Evolutionary conservation across 2,113 vertebrate species (phyloP), one percentile per base, ranked within the genome.

Genomic region (Cacatua alba): DNA sequence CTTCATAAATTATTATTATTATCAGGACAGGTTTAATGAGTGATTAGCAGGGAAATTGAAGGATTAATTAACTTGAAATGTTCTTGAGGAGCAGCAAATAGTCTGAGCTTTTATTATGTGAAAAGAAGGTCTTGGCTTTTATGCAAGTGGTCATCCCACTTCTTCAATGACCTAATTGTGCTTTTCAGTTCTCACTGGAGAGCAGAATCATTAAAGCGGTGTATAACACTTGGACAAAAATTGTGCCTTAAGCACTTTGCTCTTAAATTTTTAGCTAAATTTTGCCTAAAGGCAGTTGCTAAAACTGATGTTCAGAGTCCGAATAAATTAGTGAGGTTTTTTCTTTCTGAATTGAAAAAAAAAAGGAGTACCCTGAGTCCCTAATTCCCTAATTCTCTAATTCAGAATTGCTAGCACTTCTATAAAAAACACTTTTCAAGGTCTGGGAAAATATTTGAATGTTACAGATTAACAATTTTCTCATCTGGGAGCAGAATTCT

Each of bases 241-340:
- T 51, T 11, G 37, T 35, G 9, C 65, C 12, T 92, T 59, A 52
- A 12, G 7, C 18, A 60, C 23, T 83, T 83, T 23, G 21, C 12
- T 90, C 37, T 48, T 78, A 78, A 74, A 29, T 88, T 90, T 94
- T 81, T 39, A 70, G 37, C 55, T 90, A 18, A 29, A 63, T 86
- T 82, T 91, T 85, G 55, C 57, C 98, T 99, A 9, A 99, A 99
- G 98, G 98, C 98, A 68, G 98, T 98, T 28, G 98, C 99, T 67
- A 99, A 99, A 89, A 99, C 98, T 85, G 98, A 98, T 77, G 98
- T 99, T 97, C 97, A 95, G 82, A 98, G 97, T 48, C 95, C 98
- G 44, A 92, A 95, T 13, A 98, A 98, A 41, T 98, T 98, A 82
- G 97, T 74, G 98, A 99, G 93, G 95, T 98, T 69, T 99, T 70